phyloP scores from a whole-genome alignment of 2,113 vertebrate genomes.

The Micromys minutus region DNA sequence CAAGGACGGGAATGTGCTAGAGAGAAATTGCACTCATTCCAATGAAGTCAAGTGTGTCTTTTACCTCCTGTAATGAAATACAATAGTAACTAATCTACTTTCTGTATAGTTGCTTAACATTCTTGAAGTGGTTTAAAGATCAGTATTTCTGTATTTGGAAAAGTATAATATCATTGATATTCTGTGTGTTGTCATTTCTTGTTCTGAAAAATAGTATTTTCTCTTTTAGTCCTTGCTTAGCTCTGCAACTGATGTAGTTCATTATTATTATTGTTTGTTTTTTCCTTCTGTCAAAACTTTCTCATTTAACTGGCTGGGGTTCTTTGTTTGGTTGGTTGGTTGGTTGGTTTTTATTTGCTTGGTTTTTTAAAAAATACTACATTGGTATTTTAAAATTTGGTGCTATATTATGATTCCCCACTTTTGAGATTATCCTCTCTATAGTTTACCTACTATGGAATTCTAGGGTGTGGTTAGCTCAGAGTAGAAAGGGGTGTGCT shows the following conservation, averaged over 20 bases:
- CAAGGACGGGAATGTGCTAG: neutral
- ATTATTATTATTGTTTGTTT: neutral
- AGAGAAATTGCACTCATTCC: constrained; percentile 21
- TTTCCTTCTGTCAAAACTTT: neutral
- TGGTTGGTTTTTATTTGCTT: neutral
- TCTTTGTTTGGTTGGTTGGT: neutral
- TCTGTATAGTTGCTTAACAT: neutral
- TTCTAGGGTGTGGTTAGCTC: neutral
- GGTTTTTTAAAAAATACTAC: neutral
- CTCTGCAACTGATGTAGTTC: neutral
- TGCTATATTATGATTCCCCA: neutral
- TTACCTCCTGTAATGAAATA: neutral
- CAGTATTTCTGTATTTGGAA: constrained; percentile 14
- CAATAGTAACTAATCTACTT: neutral
- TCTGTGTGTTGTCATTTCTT: neutral
- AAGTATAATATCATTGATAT: neutral
- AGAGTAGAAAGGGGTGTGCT: neutral
- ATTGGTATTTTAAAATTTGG: neutral
- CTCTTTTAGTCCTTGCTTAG: neutral
- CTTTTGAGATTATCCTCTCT: neutral
- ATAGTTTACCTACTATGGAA: neutral
- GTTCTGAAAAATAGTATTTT: neutral
- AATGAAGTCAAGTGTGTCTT: neutral
- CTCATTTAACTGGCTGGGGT: neutral
- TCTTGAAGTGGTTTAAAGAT: neutral